These are phyloP conservation scores for Penelope pileata DNA, from an alignment of 2,113 vertebrate genomes.

Conservation along the genomic window DNA sequence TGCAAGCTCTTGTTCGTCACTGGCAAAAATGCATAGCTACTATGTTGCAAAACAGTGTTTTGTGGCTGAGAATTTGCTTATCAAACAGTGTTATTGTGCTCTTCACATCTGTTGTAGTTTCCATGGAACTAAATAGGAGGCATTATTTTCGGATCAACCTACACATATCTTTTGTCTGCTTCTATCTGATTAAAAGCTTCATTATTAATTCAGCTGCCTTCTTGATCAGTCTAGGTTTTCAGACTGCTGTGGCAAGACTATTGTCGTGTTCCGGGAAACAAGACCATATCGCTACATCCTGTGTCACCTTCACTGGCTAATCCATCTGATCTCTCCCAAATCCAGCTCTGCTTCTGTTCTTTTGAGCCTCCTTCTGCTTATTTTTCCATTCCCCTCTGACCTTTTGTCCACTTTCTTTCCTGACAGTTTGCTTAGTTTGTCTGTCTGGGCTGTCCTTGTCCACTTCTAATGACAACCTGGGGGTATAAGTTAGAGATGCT, in stretches of 20 bases:
- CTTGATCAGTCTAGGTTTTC: conserved; percentile 55
- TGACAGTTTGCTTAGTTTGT: neutral
- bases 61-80: neutral
- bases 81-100: neutral
- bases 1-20: neutral
- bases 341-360: neutral
- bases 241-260: conserved; percentile 39
- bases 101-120: neutral
- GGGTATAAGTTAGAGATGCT: neutral
- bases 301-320: conserved; percentile 60
- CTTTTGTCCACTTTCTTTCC: conserved; percentile 5
- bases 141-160: neutral
- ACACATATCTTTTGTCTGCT: neutral
- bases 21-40: neutral
- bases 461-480: neutral
- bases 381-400: conserved; percentile 3
- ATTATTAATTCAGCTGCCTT: conserved; percentile 64
- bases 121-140: neutral
- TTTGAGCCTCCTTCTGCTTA: neutral
- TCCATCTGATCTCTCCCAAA: conserved; percentile 32
- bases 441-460: neutral
- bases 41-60: neutral
- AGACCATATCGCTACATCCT: neutral
- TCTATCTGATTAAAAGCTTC: conserved; percentile 38
- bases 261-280: conserved; percentile 39